Percentiles rank a stretch among this genome's conserved stretches.
phyloP scores from a whole-genome alignment of 2,797 vertebrate species.

The Oreonectes daqikongensis region DNA sequence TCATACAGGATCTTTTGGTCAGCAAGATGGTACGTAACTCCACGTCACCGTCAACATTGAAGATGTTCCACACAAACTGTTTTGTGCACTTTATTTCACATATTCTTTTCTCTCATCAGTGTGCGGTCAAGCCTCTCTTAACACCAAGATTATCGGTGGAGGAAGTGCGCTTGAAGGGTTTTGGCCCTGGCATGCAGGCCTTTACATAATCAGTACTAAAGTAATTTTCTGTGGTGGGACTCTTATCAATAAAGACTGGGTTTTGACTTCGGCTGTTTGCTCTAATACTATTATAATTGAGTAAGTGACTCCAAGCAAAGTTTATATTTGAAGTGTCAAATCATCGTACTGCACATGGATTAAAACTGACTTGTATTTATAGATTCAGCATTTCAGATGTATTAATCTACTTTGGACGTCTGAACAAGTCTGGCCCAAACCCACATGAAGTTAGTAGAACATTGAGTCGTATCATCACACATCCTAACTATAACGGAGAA shows the following conservation, averaged over 20 bases:
- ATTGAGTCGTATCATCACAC: neutral
- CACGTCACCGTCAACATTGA: too few relatives aligned
- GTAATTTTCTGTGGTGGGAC: too few relatives aligned
- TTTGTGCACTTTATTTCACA: neutral
- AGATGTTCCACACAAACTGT: too few relatives aligned
- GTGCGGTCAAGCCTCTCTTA: constrained; percentile 62
- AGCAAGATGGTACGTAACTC: constrained; percentile 49
- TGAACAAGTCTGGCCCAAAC: neutral
- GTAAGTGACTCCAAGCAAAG: neutral
- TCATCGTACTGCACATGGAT: neutral
- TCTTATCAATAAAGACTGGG: too few relatives aligned
- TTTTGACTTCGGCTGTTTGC: constrained; percentile 64
- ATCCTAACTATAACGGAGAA: neutral
- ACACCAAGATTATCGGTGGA: constrained; percentile 24
- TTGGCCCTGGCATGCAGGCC: too few relatives aligned
- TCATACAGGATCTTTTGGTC: constrained; percentile 45
- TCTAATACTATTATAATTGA: constrained; percentile 61
- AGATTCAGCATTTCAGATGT: neutral
- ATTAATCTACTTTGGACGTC: constrained; percentile 27
- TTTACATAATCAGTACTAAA: too few relatives aligned
- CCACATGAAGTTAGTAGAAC: neutral
- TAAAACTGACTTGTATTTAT: neutral
- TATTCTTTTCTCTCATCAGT: constrained; percentile 52
- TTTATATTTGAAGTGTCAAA: neutral
- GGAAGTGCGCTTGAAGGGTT: too few relatives aligned